phyloP scores from a whole-genome alignment of 2,888 invertebrate genomes.

The Malthinus flaveolus region DNA sequence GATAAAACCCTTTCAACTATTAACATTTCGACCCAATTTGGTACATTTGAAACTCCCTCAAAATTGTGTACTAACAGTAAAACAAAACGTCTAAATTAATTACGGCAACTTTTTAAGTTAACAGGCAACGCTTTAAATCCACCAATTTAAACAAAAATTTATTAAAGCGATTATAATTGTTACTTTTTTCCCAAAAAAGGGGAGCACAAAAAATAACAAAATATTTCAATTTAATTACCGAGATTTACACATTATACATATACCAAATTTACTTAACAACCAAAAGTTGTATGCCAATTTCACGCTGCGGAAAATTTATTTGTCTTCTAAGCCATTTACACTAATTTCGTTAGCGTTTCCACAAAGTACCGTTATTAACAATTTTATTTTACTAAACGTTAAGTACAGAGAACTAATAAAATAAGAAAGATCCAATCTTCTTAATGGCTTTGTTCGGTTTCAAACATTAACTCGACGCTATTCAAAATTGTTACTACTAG shows the following conservation, averaged over 20 bases:
- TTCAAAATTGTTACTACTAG: constrained; percentile 5
- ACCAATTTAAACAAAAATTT: constrained; percentile 6
- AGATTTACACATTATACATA: too few relatives aligned
- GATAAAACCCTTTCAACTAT: constrained; percentile 14
- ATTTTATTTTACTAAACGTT: not conserved
- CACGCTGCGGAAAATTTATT: too few relatives aligned
- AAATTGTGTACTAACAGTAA: not conserved
- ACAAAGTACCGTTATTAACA: too few relatives aligned
- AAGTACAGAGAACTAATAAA: not conserved
- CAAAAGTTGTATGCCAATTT: too few relatives aligned
- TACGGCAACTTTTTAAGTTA: constrained; percentile 9
- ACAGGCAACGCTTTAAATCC: not conserved
- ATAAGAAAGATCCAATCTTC: constrained; percentile 2
- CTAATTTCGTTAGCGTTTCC: too few relatives aligned
- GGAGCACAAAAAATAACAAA: not conserved
- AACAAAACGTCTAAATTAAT: constrained; percentile 7
- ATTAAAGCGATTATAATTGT: constrained; percentile 3
- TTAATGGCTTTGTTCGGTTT: constrained; percentile 7
- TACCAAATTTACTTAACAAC: too few relatives aligned
- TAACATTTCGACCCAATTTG: constrained; percentile 6
- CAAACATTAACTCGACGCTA: constrained; percentile 2
- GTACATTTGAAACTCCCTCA: not conserved
- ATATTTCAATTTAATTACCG: too few relatives aligned
- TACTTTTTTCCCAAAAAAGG: not conserved
- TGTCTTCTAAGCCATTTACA: too few relatives aligned